Evolutionary conservation across 2,888 invertebrate species (phyloP), one percentile per base, ranked within the genome.

Genomic region (Uropetala carovei): DNA sequence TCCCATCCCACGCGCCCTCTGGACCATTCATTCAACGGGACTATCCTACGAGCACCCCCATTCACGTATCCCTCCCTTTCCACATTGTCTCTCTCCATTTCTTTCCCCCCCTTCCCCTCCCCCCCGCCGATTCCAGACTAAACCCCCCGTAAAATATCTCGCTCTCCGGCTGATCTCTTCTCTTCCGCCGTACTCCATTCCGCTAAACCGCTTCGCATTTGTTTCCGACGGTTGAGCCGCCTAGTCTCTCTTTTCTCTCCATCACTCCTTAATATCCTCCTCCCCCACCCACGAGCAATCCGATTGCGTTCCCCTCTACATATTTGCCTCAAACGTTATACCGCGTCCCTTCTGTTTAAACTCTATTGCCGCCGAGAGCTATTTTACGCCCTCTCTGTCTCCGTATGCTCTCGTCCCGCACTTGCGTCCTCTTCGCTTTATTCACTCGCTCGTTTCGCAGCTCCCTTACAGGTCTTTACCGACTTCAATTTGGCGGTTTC

Each of bases 211-310:
- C 68, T 27, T 27, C 27, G 27, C 4, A 75, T 75, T 75, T 27
- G 27, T 27, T 75, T 14, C 75, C 75, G 75, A n/a, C 75, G n/a
- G 18, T n/a, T 64, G 18, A 64, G 64, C 64, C 43, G 43, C 43
- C 43, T 43, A 16, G n/a, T 75, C 75, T 75, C 22, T 27, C 64
- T 64, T 75, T 22, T 92, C 93, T 22, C 75, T 27, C 75, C 75
- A 22, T 43, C 13, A 22, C 75, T 8, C 8, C 27, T 75, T 27
- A 22, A 75, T 27, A 10, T n/a, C 75, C 75, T 10, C 22, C 22
- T 68, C 68, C 22, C 22, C 75, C n/a, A 8, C n/a, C 7, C 43
- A 43, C 43, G 43, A 43, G 5, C 43, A 43, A 43, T 43, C 43
- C 27, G 75, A n/a, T 14, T 75, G n/a, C 16, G 75, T 75, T 22